These are phyloP conservation scores for Drosophila histrio DNA, from an alignment of 2,888 invertebrate species.

Conservation along the genomic window DNA sequence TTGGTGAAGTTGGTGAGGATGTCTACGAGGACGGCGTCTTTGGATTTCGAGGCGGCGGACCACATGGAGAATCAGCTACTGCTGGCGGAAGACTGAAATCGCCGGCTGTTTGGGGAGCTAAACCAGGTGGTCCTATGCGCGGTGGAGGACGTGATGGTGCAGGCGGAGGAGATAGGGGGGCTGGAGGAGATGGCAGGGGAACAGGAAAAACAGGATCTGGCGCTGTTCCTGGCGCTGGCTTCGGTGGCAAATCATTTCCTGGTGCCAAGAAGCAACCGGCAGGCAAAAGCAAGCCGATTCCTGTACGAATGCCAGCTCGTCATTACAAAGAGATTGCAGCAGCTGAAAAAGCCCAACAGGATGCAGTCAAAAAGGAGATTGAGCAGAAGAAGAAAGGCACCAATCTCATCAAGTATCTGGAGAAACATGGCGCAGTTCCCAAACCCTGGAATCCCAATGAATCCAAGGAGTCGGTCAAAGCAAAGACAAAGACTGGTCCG, in stretches of 20 bases:
- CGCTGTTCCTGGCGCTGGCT: not conserved
- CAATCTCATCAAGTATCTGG: conserved; percentile 58
- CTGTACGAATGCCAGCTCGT: conserved; percentile 38
- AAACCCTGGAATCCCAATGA: conserved; percentile 47
- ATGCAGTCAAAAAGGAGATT: not conserved
- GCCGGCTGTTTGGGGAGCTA: conserved; percentile 7
- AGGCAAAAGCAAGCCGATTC: conserved; percentile 23
- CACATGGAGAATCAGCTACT: conserved; percentile 21
- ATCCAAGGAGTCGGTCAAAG: not conserved
- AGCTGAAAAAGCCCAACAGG: conserved; percentile 15
- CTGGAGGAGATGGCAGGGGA: not conserved
- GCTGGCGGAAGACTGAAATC: conserved; percentile 7
- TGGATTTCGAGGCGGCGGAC: conserved; percentile 54
- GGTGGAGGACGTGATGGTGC: conserved; percentile 13
- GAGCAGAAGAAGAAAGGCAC: conserved; percentile 29
- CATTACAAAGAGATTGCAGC: conserved; percentile 8
- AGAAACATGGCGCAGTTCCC: conserved; percentile 25
- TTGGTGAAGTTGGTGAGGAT: conserved; percentile 39
- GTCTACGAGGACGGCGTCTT: conserved; percentile 63
- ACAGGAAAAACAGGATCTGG: not conserved
- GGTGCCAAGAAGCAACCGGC: conserved; percentile 22
- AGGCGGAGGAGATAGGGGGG: conserved; percentile 1
- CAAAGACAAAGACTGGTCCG: not conserved
- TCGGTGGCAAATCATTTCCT: conserved; percentile 27
- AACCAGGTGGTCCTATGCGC: conserved; percentile 28